Conservation (phyloP, 2,888 invertebrate genomes). For the Dastarcus helophoroides region DNA sequence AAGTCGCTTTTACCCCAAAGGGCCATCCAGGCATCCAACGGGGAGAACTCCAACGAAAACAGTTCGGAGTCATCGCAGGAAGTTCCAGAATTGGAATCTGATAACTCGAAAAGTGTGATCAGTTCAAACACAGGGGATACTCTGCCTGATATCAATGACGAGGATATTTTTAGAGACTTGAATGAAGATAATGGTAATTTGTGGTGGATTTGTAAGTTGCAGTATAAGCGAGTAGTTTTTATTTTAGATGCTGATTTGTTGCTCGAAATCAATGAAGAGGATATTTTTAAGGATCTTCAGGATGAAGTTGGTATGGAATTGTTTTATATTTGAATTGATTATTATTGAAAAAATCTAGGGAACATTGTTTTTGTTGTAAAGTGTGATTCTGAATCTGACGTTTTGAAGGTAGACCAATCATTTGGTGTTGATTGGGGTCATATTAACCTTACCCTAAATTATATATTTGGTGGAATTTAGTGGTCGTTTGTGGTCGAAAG, state of each 20-base stretch:
- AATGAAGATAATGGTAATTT: neutral
- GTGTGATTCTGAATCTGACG: no score
- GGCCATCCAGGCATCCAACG: slow-evolving; percentile 25
- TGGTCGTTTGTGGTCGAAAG: no score
- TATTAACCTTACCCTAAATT: no score
- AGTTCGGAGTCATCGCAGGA: slow-evolving; percentile 29
- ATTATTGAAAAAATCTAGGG: no score
- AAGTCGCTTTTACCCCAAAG: slow-evolving; percentile 30
- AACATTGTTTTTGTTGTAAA: no score
- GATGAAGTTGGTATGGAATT: slow-evolving; percentile 30
- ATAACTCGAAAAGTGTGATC: no score
- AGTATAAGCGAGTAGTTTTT: no score
- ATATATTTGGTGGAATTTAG: no score
- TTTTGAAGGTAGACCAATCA: no score
- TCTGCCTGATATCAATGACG: slow-evolving; percentile 1
- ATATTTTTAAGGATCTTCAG: slow-evolving; percentile 31
- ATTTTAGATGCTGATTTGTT: slow-evolving; percentile 22
- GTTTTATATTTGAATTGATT: no score
- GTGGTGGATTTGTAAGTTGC: slow-evolving; percentile 13
- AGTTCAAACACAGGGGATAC: neutral
- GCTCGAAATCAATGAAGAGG: slow-evolving; percentile 27
- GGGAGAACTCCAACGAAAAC: slow-evolving; percentile 21
- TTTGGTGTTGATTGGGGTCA: no score
- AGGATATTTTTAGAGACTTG: slow-evolving; percentile 1
- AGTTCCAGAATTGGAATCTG: slow-evolving; percentile 15